Conservation (phyloP, 2,888 invertebrate genomes). For the Agriopis aurantiaria region DNA sequence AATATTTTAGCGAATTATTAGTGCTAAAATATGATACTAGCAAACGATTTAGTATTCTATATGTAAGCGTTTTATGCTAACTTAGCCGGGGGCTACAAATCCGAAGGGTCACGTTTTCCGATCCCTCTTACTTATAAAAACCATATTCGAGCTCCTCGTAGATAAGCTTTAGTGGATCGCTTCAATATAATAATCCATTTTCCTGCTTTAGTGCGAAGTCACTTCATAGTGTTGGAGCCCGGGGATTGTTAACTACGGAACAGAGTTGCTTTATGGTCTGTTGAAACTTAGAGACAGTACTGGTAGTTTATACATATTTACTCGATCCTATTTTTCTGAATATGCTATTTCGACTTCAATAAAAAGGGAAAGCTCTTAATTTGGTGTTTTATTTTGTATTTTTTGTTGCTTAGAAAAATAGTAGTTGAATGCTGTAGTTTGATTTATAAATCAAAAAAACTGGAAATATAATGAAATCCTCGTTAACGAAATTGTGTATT, state of each 20-base stretch:
- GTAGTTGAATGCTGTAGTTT: too few species aligned
- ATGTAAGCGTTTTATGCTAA: slow-evolving; percentile 43
- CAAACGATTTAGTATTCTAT: slow-evolving; percentile 28
- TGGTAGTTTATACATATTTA: too few species aligned
- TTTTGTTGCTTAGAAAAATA: too few species aligned
- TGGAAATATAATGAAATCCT: too few species aligned
- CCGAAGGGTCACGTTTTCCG: slow-evolving; percentile 40
- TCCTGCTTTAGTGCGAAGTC: slow-evolving; percentile 36
- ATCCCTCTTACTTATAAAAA: slow-evolving; percentile 42
- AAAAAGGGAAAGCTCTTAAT: too few species aligned
- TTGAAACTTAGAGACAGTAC: neutral
- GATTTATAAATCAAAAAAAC: too few species aligned
- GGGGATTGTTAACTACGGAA: slow-evolving; percentile 4
- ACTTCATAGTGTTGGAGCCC: slow-evolving; percentile 18
- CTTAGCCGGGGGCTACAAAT: slow-evolving; percentile 32
- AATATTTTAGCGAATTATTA: neutral
- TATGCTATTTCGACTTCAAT: too few species aligned
- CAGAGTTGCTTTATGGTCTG: neutral
- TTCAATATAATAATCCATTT: slow-evolving; percentile 45
- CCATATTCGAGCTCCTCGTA: slow-evolving; percentile 35
- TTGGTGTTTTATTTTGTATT: too few species aligned
- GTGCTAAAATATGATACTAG: slow-evolving; percentile 7
- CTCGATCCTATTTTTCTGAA: too few species aligned
- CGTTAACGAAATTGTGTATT: too few species aligned
- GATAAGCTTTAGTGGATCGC: slow-evolving; percentile 36